These are phyloP conservation scores for Metalampra italica DNA, from an alignment of 2,888 invertebrate genomes.

Conservation along the genomic window DNA sequence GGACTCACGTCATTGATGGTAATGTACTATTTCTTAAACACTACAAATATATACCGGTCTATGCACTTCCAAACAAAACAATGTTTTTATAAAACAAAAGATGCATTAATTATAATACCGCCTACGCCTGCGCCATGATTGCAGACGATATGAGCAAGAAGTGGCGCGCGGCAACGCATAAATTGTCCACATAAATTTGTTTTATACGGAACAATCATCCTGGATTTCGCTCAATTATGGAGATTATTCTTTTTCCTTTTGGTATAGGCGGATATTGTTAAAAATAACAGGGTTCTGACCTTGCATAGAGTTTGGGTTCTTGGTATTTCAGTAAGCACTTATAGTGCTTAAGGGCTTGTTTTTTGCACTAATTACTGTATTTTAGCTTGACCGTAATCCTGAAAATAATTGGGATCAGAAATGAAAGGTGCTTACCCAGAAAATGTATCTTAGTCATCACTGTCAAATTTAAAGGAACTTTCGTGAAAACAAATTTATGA, in stretches of 20 bases:
- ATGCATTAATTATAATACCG: slow-evolving; percentile 19
- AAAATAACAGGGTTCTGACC: background rate
- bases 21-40: no score
- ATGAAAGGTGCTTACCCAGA: no score
- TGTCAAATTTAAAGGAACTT: no score
- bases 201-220: slow-evolving; percentile 29
- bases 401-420: no score
- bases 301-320: slow-evolving; percentile 10
- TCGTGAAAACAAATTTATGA: no score
- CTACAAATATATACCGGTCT: no score
- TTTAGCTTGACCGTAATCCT: no score
- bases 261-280: slow-evolving; percentile 18
- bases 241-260: slow-evolving; percentile 27
- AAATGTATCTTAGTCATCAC: no score
- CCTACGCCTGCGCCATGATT: slow-evolving; percentile 18
- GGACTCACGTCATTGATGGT: no score
- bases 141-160: slow-evolving; percentile 23
- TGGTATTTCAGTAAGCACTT: background rate
- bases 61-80: background rate
- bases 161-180: slow-evolving; percentile 30
- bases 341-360: no score
- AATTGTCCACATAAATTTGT: slow-evolving; percentile 35
- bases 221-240: slow-evolving; percentile 35
- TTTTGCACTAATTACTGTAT: no score
- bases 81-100: slow-evolving; percentile 1